These are phyloP conservation scores for Tenualosa ilisha DNA, from an alignment of 2,797 vertebrate species.

Conservation along the genomic window DNA sequence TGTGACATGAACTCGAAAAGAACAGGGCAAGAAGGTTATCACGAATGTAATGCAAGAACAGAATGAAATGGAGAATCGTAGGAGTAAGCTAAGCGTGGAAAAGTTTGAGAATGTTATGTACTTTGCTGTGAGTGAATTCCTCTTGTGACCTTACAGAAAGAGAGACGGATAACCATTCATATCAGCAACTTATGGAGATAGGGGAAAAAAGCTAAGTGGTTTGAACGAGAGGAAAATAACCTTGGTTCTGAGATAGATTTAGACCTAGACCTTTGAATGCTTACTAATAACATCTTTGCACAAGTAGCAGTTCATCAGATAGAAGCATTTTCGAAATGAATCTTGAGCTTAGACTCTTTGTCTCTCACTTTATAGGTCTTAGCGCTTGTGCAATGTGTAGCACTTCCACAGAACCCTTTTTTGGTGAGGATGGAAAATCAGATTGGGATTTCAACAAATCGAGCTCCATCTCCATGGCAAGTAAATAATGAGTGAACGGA, in stretches of 20 bases:
- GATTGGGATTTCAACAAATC: neutral
- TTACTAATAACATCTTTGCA: neutral
- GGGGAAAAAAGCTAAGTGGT: neutral
- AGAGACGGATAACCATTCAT: neutral
- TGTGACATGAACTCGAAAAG: neutral
- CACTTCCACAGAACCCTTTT: neutral
- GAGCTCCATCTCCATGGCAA: neutral
- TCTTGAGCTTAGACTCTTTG: neutral
- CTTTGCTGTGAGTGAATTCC: neutral
- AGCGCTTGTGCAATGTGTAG: neutral
- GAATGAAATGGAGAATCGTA: neutral
- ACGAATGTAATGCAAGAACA: neutral
- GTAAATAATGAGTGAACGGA: neutral
- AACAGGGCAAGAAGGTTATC: neutral
- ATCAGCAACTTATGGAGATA: constrained; percentile 6
- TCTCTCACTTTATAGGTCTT: neutral
- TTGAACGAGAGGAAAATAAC: neutral
- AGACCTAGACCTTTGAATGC: neutral
- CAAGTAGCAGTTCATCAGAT: neutral
- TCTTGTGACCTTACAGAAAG: neutral
- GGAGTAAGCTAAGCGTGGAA: too few relatives aligned
- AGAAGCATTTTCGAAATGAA: neutral
- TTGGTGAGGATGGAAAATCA: neutral
- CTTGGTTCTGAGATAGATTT: neutral
- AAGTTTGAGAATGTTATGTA: neutral